Percentiles rank a stretch among this genome's conserved stretches.
phyloP scores from a whole-genome alignment of 2,113 vertebrate genomes.

The Diphyllodes magnificus region DNA sequence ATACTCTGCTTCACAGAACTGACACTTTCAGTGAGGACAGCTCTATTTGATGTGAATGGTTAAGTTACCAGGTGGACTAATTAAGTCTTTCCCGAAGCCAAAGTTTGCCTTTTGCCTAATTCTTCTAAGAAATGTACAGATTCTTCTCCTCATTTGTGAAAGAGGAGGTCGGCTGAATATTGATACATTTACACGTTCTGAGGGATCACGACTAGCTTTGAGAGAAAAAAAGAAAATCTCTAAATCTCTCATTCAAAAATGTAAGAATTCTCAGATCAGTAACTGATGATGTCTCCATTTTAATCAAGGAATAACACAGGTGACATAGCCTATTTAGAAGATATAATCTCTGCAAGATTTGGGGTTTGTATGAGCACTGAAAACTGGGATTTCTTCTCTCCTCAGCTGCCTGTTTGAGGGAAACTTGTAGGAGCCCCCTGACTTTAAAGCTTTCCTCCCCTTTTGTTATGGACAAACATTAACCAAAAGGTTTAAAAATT shows the following conservation, averaged over 20 bases:
- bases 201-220: background rate
- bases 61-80: background rate
- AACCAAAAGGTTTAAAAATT: background rate
- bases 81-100: background rate
- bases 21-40: background rate
- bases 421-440: background rate
- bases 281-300: background rate
- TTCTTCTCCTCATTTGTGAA: background rate
- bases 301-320: background rate
- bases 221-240: background rate
- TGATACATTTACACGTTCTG: background rate
- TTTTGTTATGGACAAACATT: background rate
- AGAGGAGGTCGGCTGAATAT: background rate
- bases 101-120: background rate
- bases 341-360: background rate
- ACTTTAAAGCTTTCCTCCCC: background rate
- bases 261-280: background rate
- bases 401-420: background rate
- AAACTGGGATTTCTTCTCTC: background rate
- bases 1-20: background rate
- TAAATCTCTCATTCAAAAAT: background rate
- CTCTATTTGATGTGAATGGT: background rate
- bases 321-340: background rate
- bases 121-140: background rate
- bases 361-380: background rate